Evolutionary conservation across 2,888 invertebrate species (phyloP).

Genomic region (Orthosia incerta): DNA sequence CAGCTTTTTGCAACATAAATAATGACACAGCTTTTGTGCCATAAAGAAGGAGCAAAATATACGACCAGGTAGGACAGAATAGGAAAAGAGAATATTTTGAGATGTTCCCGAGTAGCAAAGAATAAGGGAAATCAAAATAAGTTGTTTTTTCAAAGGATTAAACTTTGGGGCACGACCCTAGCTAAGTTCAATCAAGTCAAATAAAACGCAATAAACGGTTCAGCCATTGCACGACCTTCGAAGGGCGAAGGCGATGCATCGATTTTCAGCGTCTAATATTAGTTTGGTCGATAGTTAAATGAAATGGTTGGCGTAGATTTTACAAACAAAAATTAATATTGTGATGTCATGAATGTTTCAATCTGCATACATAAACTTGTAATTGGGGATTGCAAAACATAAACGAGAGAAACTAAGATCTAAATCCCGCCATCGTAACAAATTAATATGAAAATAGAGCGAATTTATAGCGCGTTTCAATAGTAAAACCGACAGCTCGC

Average conservation of each 20-base stretch:
- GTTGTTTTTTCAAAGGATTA: not conserved
- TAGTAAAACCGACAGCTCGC: constrained; percentile 33
- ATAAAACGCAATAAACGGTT: constrained; percentile 31
- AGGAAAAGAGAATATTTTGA: not conserved
- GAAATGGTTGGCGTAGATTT: constrained; percentile 20
- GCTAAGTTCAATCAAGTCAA: constrained; percentile 18
- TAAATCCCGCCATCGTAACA: constrained; percentile 23
- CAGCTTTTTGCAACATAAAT: constrained; percentile 68
- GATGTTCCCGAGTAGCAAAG: not conserved
- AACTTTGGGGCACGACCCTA: not conserved
- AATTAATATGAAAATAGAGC: constrained; percentile 43
- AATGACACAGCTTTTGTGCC: constrained; percentile 59
- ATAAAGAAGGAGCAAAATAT: constrained; percentile 45
- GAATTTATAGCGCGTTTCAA: constrained; percentile 33
- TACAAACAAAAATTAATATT: constrained; percentile 2
- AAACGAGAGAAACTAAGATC: constrained; percentile 20
- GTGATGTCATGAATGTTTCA: constrained; percentile 3
- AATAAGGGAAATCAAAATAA: not conserved
- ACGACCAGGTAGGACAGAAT: not conserved
- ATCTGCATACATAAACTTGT: constrained; percentile 9
- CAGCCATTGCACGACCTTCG: constrained; percentile 34
- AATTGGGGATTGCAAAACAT: constrained; percentile 22
- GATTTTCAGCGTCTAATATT: constrained; percentile 54
- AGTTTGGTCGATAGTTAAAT: constrained; percentile 41
- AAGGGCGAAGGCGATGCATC: constrained; percentile 50